Evolutionary conservation across 1,140 invertebrate species (phyloP), one percentile per base, ranked within the genome.

Genomic region (Gryon sp.): DNA sequence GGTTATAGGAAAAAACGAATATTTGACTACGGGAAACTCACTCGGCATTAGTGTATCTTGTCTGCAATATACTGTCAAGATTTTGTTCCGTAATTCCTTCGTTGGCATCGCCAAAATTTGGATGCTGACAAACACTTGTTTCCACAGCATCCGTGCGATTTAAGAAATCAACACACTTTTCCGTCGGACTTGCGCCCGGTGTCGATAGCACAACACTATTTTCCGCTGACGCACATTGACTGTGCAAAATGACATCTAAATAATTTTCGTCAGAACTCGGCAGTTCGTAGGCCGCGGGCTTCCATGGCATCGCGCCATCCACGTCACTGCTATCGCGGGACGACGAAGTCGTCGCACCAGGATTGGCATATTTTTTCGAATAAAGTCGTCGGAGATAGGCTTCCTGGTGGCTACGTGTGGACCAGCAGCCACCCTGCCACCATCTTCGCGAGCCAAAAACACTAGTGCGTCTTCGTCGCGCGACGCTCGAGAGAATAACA

Each of bases 381-480:
- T 88, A 88, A 2, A 88, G 79, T 19, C 83, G 85, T 3, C 88
- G 81, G n/a, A 88, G 78, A 34, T 88, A 88, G 6, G 88, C 87
- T 59, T 89, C 88, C 48, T 89, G 88, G 52, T 89, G 88, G 48
- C 84, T 80, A 3, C 86, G 82, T n/a, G 86, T 87, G 15, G 87
- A 84, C 88, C 88, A 89, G 19, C 88, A 89, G 14, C 86, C 86
- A 34, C 86, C 86, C 12, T 83, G 82, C 87, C 88, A 89, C 88
- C 88, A 89, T 70, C 88, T 78, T 60, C 86, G 81, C 19, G 87
- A 88, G 7, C 87, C 87, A 20, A 88, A 83, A 15, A 89, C 63
- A 38, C 81, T 81, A 19, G 83, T 83, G 6, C 79, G 80, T 50
- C 86, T 76, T 46, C 86, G 80, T 15, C 83, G 79, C n/a, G 87